Evolutionary conservation across 2,797 vertebrate species (phyloP), one percentile per base, ranked within the genome.

Genomic region (Molossus alvarezi): DNA sequence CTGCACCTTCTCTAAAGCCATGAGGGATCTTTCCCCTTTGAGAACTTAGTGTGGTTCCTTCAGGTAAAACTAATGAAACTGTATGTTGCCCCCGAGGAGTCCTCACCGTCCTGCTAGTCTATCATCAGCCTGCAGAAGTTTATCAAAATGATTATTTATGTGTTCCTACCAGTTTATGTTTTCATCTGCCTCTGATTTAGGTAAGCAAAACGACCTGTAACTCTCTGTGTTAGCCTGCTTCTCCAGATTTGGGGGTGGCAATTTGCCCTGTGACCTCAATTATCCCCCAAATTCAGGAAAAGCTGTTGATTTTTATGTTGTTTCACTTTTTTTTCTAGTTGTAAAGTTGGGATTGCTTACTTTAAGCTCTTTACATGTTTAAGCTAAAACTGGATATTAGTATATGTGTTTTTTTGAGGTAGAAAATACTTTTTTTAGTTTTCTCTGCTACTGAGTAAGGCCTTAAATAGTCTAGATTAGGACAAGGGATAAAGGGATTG

Each of bases 271-370:
- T 55, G 27, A 69, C 5, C 4, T 83, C 37, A 51, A n/a, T 89
- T 89, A 57, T 85, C 21, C 91, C 58, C 48, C 27, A 41, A n/a
- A 25, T n/a, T 29, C 5, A 90, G 75, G 13, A 79, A 69, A 69
- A 83, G 1, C 41, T 80, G 13, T 37, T 93, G 23, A 75, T 84
- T 84, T 95, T 87, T 57, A 69, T 23, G 75, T 83, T 92, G n/a
- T 27, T 90, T 18, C 33, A 53, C 20, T 57, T 85, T 83, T 45
- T 81, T 64, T 45, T 62, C 14, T 88, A 55, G 25, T 88, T 77
- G 5, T 71, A 45, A 85, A 12, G 25, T 71, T 71, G 55, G 15
- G 3, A 64, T 33, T 7, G 17, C 64, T 60, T 76, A 51, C 27
- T 72, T 18, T 15, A 45, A 81, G 17, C 23, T 88, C 48, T 92